These are phyloP conservation scores for Stenodema calcarata DNA, from an alignment of 2,888 invertebrate species.

Conservation along the genomic window DNA sequence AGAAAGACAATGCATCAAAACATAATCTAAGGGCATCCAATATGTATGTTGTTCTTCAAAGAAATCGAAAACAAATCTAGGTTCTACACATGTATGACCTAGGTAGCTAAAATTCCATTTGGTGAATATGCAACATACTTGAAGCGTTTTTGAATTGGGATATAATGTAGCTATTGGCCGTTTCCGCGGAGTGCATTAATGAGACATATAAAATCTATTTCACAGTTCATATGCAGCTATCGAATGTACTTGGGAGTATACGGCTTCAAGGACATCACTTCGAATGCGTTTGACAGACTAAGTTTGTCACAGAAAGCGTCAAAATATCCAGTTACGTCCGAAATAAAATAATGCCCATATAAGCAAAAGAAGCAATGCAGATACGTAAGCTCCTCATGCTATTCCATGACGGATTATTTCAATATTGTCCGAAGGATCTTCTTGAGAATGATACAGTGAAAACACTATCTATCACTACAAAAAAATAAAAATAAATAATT, in stretches of 20 bases:
- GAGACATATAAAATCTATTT: neutral
- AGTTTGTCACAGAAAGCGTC: slow-evolving; percentile 14
- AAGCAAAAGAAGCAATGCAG: slow-evolving; percentile 38
- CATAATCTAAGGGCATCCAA: slow-evolving; percentile 1
- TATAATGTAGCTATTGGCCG: neutral
- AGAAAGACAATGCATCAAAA: slow-evolving; percentile 17
- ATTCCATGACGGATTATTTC: neutral
- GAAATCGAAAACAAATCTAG: neutral
- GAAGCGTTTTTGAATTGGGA: neutral
- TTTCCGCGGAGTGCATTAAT: neutral
- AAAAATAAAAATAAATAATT: too few relatives aligned
- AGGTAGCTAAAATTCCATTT: neutral
- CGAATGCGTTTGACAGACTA: neutral
- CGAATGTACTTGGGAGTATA: neutral
- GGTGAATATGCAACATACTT: slow-evolving; percentile 4
- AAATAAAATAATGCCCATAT: slow-evolving; percentile 6
- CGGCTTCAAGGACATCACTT: slow-evolving; percentile 13
- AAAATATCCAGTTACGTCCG: neutral
- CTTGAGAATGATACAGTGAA: neutral
- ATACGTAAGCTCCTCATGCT: slow-evolving; percentile 27
- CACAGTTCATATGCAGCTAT: slow-evolving; percentile 21
- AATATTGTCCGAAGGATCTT: neutral
- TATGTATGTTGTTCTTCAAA: neutral
- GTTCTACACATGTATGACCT: neutral
- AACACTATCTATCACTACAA: neutral